A percentile compares a stretch with the other conserved stretches of the same genome.
These are phyloP conservation scores for Ferrisia virgata DNA, from an alignment of 2,888 invertebrate species.

Conservation along the genomic window DNA sequence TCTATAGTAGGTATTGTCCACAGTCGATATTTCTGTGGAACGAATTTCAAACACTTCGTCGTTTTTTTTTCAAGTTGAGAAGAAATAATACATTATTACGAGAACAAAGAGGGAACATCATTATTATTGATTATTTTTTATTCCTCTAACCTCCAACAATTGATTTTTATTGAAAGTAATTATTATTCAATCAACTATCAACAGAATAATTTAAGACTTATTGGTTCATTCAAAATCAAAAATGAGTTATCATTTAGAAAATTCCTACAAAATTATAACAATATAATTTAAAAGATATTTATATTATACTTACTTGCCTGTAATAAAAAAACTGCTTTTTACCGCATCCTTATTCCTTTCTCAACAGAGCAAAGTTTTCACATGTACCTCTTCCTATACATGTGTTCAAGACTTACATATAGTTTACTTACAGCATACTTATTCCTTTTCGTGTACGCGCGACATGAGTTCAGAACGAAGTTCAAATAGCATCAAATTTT, in stretches of 20 bases:
- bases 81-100: neutral
- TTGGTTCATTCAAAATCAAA: neutral
- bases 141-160: constrained; percentile 19
- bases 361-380: too few species aligned
- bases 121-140: neutral
- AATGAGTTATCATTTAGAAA: neutral
- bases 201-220: constrained; percentile 33
- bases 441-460: neutral
- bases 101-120: neutral
- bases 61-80: neutral
- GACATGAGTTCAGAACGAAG: neutral
- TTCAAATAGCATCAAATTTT: neutral
- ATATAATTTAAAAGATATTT: too few species aligned
- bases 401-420: too few species aligned
- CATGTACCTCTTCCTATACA: too few species aligned
- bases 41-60: neutral
- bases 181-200: constrained; percentile 31
- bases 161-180: constrained; percentile 37
- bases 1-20: too few species aligned
- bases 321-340: neutral
- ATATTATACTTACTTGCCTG: neutral
- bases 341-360: too few species aligned
- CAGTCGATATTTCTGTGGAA: too few species aligned
- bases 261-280: too few species aligned
- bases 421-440: too few species aligned